These are phyloP conservation scores for Decapterus maruadsi DNA, from an alignment of 2,797 vertebrate genomes.

Conservation along the genomic window DNA sequence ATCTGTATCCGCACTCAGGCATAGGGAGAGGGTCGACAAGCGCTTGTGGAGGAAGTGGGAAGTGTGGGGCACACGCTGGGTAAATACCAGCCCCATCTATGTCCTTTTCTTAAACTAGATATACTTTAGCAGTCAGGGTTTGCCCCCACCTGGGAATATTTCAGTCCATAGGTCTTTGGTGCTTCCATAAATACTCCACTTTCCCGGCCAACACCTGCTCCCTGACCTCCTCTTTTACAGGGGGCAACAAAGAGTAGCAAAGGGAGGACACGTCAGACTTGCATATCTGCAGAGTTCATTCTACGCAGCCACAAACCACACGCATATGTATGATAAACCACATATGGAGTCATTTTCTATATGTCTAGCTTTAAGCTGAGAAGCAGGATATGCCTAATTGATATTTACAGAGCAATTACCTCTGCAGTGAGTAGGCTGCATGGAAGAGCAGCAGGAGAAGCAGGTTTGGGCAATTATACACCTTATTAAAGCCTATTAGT, in stretches of 20 bases:
- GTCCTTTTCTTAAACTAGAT: constrained; percentile 44
- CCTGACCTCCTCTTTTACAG: constrained; percentile 57
- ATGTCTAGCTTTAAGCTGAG: constrained; percentile 22
- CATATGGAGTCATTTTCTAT: not conserved
- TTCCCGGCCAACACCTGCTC: constrained; percentile 56
- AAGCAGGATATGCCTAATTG: constrained; percentile 48
- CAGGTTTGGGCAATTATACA: constrained; percentile 54
- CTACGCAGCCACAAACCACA: constrained; percentile 8
- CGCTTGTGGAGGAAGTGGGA: constrained; percentile 15
- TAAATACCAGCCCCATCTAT: constrained; percentile 31
- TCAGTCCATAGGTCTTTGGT: constrained; percentile 40
- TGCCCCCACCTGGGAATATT: constrained; percentile 44
- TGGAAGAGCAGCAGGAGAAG: constrained; percentile 55
- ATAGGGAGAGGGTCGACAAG: constrained; percentile 17
- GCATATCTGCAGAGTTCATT: constrained; percentile 5
- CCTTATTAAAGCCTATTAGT: constrained; percentile 65
- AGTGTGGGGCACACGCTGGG: constrained; percentile 36
- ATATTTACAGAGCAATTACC: constrained; percentile 59
- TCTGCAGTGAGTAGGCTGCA: constrained; percentile 44
- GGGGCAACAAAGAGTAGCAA: constrained; percentile 24
- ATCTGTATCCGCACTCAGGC: constrained; percentile 20
- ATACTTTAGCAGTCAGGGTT: constrained; percentile 40
- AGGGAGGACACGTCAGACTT: not conserved
- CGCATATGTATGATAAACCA: not conserved
- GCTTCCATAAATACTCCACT: constrained; percentile 57